Conservation (phyloP, 2,888 invertebrate genomes). For the Lycocerus yunnanus region DNA sequence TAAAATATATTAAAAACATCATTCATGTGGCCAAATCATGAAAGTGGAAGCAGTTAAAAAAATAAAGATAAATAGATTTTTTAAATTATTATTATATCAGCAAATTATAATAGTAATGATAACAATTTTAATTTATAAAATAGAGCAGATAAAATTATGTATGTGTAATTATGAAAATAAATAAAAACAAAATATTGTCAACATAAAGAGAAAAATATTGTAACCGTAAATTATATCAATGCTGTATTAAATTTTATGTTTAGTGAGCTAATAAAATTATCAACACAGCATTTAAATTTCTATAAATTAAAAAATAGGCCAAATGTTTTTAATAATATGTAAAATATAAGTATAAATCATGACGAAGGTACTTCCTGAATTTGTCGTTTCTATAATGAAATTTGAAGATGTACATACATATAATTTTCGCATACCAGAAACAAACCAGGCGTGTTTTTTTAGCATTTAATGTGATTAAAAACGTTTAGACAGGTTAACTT, state of each 20-base stretch:
- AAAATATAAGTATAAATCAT: neutral
- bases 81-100: neutral
- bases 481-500: no score
- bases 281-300: neutral
- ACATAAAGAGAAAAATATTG: neutral
- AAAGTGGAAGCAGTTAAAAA: conserved; percentile 1
- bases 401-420: no score
- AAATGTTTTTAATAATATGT: neutral
- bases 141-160: neutral
- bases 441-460: no score
- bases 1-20: neutral
- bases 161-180: neutral
- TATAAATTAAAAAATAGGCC: neutral
- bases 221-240: neutral
- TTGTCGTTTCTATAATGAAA: no score
- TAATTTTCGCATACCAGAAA: no score
- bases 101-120: neutral
- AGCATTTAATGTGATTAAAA: no score
- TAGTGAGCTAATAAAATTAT: neutral
- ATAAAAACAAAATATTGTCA: neutral
- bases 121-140: neutral
- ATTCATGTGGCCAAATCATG: conserved; percentile 5
- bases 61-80: neutral
- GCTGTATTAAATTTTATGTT: neutral
- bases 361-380: neutral